Evolutionary conservation across 2,113 vertebrate genomes (phyloP), one percentile per base, ranked within the genome.

Genomic region (Calypte anna): DNA sequence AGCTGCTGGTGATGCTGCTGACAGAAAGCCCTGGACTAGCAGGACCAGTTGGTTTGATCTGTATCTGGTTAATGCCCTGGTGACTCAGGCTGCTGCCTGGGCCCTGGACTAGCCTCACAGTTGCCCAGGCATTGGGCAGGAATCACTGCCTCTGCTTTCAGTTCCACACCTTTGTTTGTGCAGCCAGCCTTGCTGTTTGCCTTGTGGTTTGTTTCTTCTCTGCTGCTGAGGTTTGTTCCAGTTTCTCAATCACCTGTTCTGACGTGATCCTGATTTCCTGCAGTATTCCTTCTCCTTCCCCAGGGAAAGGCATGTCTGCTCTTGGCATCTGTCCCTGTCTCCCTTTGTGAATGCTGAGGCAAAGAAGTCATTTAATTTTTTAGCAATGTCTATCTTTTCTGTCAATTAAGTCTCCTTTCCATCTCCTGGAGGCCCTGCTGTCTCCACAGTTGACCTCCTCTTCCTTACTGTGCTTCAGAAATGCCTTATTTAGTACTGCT

Each of bases 301-400:
- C 68, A 90, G 96, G 96, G 96, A 97, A 91, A 95, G 92, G 92
- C 95, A 95, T 94, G 95, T 95, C 97, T 96, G 94, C 92, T 91
- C 63, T 90, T 94, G 95, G 95, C 96, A 95, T 95, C 96, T 94
- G 62, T 93, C 94, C 73, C 31, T 87, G 73, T 88, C 73, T 69
- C 95, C 88, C 81, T 90, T 95, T 94, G 93, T 94, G 91, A 96
- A 96, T 78, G 93, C 92, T 69, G 67, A 96, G 76, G 95, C 92
- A 96, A 95, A 96, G 92, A 95, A 96, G 92, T 70, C 63, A 94
- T 94, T 96, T 94, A 96, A 97, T 96, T 96, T 96, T 96, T 97
- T 87, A 97, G 92, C 90, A 96, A 86, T 91, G 91, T 95, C 95
- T 95, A 86, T 93, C 94, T 96, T 95, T 88, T 97, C 96, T 94